A percentile compares a stretch with the other conserved stretches of the same genome.
Conservation (phyloP, 37 sponge, comb jelly and placozoan species). For the Chondrosia reniformis region DNA sequence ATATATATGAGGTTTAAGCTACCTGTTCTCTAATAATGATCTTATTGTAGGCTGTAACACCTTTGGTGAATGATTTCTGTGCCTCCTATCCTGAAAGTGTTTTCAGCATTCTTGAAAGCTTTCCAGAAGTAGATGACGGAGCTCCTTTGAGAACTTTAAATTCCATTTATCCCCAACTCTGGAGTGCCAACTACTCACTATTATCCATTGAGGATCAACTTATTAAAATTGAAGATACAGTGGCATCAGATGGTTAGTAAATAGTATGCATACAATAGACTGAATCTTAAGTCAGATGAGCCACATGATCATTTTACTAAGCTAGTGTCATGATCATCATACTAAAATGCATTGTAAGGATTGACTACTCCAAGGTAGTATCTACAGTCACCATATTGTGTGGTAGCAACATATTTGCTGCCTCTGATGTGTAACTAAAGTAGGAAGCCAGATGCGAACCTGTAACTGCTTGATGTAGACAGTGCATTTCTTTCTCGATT, state of each 20-base stretch:
- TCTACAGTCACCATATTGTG: too few species aligned
- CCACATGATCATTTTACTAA: too few species aligned
- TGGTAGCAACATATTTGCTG: too few species aligned
- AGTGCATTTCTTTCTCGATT: too few species aligned
- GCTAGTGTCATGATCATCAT: too few species aligned
- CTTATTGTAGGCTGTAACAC: not conserved
- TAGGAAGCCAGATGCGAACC: too few species aligned
- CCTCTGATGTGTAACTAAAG: too few species aligned
- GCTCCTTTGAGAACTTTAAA: constrained; percentile 20
- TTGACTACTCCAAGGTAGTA: too few species aligned
- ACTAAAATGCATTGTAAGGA: too few species aligned
- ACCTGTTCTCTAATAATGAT: not conserved
- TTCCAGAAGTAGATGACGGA: constrained; percentile 2
- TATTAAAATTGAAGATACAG: not conserved
- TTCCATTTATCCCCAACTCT: not conserved
- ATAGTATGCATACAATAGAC: too few species aligned
- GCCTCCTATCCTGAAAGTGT: not conserved
- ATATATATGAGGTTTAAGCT: not conserved
- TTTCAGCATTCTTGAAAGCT: not conserved
- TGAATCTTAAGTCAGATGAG: too few species aligned
- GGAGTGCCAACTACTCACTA: constrained; percentile 7
- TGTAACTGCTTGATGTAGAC: too few species aligned
- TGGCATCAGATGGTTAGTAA: not conserved
- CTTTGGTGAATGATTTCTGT: not conserved
- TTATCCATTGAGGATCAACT: not conserved